These are phyloP conservation scores for Cygnus olor DNA, from an alignment of 2,797 vertebrate genomes.

Conservation along the genomic window DNA sequence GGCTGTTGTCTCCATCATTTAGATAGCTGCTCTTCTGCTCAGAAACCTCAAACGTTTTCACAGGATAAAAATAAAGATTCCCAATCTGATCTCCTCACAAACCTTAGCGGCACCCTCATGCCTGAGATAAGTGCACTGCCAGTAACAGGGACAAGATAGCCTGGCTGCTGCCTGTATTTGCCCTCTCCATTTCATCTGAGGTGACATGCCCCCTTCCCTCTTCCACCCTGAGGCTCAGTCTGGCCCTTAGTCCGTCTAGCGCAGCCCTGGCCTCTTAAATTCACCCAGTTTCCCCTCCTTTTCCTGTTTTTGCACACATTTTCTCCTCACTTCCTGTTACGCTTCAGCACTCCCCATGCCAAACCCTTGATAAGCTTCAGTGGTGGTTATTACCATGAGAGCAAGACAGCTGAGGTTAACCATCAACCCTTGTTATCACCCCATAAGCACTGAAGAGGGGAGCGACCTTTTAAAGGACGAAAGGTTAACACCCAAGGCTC, in stretches of 20 bases:
- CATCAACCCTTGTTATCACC: not conserved
- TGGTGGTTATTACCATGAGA: not conserved
- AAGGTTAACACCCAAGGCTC: slow-evolving; percentile 3
- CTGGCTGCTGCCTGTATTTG: not conserved
- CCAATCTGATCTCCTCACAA: not conserved
- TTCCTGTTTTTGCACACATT: slow-evolving; percentile 47
- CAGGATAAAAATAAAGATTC: not conserved
- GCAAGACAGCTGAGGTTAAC: slow-evolving; percentile 30
- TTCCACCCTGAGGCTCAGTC: not conserved
- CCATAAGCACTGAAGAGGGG: not conserved
- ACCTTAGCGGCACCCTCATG: not conserved
- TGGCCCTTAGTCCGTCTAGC: not conserved
- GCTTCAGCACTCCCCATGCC: not conserved
- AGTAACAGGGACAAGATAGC: not conserved
- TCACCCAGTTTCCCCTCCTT: not conserved
- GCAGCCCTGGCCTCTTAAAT: not conserved
- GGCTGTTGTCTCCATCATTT: not conserved
- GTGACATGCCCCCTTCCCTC: not conserved
- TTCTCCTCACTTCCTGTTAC: slow-evolving; percentile 27
- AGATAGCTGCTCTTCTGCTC: not conserved
- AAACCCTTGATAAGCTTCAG: not conserved
- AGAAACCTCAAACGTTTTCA: not conserved
- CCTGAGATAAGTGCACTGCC: not conserved
- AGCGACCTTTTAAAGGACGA: not conserved
- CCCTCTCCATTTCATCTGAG: not conserved